Evolutionary conservation across 53 echinoderm and acorn worm species (phyloP).

Genomic region (Echinometra lucunter): DNA sequence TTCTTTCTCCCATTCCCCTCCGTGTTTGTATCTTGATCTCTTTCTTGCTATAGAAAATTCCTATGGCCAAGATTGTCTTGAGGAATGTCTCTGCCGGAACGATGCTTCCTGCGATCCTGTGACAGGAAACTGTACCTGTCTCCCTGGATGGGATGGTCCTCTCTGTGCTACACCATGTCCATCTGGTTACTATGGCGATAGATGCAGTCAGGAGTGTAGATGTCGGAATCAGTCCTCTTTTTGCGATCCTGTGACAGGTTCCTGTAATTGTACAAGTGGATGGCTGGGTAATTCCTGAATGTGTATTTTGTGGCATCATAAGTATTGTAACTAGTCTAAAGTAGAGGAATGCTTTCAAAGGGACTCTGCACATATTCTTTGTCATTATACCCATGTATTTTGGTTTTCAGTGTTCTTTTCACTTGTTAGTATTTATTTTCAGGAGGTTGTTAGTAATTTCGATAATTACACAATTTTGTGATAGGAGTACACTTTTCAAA

Average conservation of each 20-base stretch:
- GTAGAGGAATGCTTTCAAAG: no score
- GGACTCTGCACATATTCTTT: no score
- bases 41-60: conserved; percentile 26
- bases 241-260: conserved; percentile 70
- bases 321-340: no score
- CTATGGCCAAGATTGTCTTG: conserved; percentile 77
- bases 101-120: conserved; percentile 78
- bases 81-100: conserved; percentile 77
- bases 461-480: not conserved
- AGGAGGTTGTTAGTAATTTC: no score
- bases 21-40: not conserved
- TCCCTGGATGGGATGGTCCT: conserved; percentile 73
- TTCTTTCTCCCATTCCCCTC: not conserved
- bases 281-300: conserved; percentile 59
- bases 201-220: conserved; percentile 63
- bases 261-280: conserved; percentile 73
- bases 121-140: conserved; percentile 85
- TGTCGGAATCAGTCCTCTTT: conserved; percentile 46
- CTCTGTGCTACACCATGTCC: conserved; percentile 70
- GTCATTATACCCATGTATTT: no score
- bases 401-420: no score
- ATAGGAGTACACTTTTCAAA: not conserved
- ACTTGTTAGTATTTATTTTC: no score
- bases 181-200: conserved; percentile 69
- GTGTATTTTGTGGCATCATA: no score